phyloP scores from a whole-genome alignment of 2,888 invertebrate genomes.

The Agrotis ipsilon region DNA sequence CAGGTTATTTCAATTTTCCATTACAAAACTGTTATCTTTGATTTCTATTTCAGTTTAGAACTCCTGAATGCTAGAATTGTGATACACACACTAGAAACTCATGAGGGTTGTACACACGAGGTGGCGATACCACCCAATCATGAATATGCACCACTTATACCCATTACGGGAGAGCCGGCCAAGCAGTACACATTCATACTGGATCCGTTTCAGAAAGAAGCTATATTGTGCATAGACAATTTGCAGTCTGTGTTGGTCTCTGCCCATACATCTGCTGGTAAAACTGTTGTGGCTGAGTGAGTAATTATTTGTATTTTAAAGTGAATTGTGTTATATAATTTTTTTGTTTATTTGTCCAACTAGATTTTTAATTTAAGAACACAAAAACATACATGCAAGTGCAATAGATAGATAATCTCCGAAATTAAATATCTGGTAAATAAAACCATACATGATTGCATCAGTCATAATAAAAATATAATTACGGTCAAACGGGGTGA shows the following conservation, averaged over 20 bases:
- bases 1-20: neutral
- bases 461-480: no score
- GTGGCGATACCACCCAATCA: conserved; percentile 98
- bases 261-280: conserved; percentile 99
- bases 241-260: conserved; percentile 99
- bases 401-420: no score
- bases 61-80: conserved; percentile 95
- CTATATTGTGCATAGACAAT: conserved; percentile 99
- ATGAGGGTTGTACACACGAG: conserved; percentile 98
- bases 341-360: no score
- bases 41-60: conserved; percentile 91
- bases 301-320: conserved; percentile 71
- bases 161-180: conserved; percentile 93
- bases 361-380: no score
- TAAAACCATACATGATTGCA: neutral
- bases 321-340: neutral
- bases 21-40: neutral
- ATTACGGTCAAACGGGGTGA: no score
- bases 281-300: conserved; percentile 99
- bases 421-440: no score
- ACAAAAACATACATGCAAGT: no score
- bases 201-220: conserved; percentile 99
- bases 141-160: conserved; percentile 93
- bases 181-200: conserved; percentile 98
- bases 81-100: conserved; percentile 96